A percentile compares a stretch with the other conserved stretches of the same genome.
Conservation (phyloP, 2,888 invertebrate genomes). For the Strigamia transsilvanica region DNA sequence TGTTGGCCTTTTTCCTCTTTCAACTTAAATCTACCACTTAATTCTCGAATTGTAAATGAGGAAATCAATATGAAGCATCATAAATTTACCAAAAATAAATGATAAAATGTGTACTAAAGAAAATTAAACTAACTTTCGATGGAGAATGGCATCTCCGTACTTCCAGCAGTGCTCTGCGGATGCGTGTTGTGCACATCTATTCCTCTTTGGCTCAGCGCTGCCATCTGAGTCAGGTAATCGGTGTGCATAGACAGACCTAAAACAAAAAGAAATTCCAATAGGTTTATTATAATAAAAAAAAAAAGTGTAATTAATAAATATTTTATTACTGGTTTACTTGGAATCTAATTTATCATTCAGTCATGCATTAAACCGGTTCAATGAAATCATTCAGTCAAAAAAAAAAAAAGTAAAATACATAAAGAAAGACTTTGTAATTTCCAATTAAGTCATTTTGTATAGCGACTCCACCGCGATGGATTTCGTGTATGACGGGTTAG, state of each 20-base stretch:
- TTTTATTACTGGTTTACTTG: conserved; percentile 6
- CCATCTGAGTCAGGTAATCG: conserved; percentile 69
- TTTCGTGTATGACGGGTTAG: neutral
- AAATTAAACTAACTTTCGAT: conserved; percentile 77
- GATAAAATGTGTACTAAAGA: neutral
- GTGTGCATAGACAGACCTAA: conserved; percentile 68
- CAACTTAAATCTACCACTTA: neutral
- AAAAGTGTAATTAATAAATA: neutral
- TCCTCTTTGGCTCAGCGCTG: conserved; percentile 66
- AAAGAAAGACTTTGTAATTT: conserved; percentile 17
- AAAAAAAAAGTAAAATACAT: neutral
- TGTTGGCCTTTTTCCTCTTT: neutral
- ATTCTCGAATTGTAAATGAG: neutral
- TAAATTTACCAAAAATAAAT: neutral
- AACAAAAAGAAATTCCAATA: conserved; percentile 53
- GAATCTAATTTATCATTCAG: conserved; percentile 21
- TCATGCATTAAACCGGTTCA: conserved; percentile 24
- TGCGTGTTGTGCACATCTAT: conserved; percentile 66
- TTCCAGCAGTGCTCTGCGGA: conserved; percentile 77
- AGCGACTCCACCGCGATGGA: neutral
- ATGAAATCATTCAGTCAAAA: neutral
- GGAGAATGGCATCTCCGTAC: conserved; percentile 85
- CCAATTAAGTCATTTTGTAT: conserved; percentile 28
- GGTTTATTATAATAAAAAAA: neutral
- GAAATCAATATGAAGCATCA: neutral